phyloP scores from a whole-genome alignment of 2,797 vertebrate genomes.

The Amblyraja radiata region DNA sequence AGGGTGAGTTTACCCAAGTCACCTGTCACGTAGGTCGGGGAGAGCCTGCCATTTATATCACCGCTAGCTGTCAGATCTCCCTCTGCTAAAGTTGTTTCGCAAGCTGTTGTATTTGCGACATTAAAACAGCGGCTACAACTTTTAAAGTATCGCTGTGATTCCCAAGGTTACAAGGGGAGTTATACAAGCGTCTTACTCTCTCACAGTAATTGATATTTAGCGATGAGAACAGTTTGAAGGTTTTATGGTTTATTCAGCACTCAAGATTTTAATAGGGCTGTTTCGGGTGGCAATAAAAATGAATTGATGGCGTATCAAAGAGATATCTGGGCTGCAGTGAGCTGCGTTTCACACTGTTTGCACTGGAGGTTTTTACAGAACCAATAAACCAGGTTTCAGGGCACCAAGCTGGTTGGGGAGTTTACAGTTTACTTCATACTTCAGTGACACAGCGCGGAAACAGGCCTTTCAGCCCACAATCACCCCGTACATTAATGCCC shows the following conservation, averaged over 20 bases:
- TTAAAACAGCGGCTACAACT: neutral
- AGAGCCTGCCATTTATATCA: neutral
- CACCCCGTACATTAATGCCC: too few relatives aligned
- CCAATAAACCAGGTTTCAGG: neutral
- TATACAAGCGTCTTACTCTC: neutral
- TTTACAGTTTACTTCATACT: too few relatives aligned
- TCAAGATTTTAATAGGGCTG: neutral
- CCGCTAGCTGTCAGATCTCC: neutral
- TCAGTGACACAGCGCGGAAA: too few relatives aligned
- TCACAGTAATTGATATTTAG: neutral
- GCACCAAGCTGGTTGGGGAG: neutral
- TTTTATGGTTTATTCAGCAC: neutral
- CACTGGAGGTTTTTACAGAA: neutral
- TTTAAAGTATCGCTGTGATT: neutral
- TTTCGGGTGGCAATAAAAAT: neutral
- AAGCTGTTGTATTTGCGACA: neutral
- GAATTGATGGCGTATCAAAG: too few relatives aligned
- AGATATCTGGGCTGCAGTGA: neutral
- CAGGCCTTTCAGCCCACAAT: too few relatives aligned
- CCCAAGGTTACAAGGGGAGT: neutral
- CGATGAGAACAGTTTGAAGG: neutral
- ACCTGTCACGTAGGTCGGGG: too few relatives aligned
- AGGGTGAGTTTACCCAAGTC: too few relatives aligned
- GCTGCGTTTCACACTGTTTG: neutral
- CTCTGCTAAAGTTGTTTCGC: neutral